Conservation (phyloP, 2,797 vertebrate genomes). For the Graptemys geographica region DNA sequence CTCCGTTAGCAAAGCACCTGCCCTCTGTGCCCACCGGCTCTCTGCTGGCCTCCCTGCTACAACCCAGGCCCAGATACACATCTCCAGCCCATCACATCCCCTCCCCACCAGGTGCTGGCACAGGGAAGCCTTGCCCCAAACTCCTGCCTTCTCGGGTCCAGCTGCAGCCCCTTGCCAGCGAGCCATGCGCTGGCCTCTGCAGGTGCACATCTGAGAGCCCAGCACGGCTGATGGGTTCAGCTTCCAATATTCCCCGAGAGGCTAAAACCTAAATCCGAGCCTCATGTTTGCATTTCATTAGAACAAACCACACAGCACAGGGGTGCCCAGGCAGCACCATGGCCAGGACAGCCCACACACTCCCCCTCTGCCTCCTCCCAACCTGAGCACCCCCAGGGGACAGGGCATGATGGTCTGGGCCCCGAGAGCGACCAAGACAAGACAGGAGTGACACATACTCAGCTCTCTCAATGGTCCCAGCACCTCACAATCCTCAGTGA, state of each 20-base stretch:
- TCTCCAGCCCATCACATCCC: too few relatives aligned
- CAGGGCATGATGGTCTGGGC: too few relatives aligned
- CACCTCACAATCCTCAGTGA: too few relatives aligned
- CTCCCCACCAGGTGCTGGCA: neutral
- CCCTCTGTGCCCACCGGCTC: rapidly evolving
- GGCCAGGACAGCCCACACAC: neutral
- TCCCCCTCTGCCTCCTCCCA: neutral
- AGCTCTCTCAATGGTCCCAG: too few relatives aligned
- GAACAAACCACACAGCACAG: constrained; percentile 61
- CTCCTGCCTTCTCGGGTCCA: neutral
- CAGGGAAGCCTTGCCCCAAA: neutral
- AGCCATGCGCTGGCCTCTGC: constrained; percentile 50
- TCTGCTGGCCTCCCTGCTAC: neutral
- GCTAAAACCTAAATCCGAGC: constrained; percentile 65
- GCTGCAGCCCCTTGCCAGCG: constrained; percentile 46
- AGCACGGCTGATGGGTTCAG: constrained; percentile 68
- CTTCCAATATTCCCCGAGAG: constrained; percentile 51
- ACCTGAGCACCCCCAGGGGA: neutral
- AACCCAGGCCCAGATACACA: neutral
- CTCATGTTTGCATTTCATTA: constrained; percentile 75
- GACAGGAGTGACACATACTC: too few relatives aligned
- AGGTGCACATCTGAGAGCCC: constrained; percentile 52
- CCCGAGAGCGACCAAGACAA: too few relatives aligned
- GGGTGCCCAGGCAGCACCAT: neutral
- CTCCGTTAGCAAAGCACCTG: neutral